Percentiles rank a stretch among this genome's conserved stretches.
phyloP scores from a whole-genome alignment of 2,113 vertebrate species.

The Genyomyrus donnyi region DNA sequence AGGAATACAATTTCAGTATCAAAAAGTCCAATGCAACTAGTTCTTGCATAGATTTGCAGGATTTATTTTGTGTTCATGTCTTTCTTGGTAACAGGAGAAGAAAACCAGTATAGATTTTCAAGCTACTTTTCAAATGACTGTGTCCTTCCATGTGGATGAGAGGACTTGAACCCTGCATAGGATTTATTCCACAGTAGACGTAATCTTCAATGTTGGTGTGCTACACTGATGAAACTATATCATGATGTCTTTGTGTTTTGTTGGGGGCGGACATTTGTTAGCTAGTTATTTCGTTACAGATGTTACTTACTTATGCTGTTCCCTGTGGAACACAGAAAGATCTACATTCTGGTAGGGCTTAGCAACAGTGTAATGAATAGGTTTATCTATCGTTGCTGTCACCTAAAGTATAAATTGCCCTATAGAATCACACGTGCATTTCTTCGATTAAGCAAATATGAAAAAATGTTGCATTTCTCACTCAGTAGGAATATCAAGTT shows the following conservation, averaged over 20 bases:
- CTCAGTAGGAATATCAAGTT: neutral
- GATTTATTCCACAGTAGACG: neutral
- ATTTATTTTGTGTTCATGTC: neutral
- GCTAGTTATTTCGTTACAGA: neutral
- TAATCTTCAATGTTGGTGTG: neutral
- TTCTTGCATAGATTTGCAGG: neutral
- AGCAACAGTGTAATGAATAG: neutral
- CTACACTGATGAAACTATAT: neutral
- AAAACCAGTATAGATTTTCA: neutral
- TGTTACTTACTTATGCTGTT: neutral
- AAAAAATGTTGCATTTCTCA: neutral
- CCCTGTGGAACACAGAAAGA: neutral
- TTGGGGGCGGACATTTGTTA: neutral
- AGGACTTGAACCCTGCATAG: neutral
- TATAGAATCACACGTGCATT: neutral
- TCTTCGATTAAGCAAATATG: neutral
- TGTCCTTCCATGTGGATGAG: neutral
- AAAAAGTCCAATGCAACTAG: neutral
- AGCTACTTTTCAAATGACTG: neutral
- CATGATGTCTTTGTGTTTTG: neutral
- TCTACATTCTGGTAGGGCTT: neutral
- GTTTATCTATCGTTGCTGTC: neutral
- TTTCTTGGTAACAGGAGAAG: neutral
- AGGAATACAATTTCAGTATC: neutral
- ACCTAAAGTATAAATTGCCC: neutral